Conservation (phyloP, 2,797 vertebrate species). For the Gorsachius magnificus region DNA sequence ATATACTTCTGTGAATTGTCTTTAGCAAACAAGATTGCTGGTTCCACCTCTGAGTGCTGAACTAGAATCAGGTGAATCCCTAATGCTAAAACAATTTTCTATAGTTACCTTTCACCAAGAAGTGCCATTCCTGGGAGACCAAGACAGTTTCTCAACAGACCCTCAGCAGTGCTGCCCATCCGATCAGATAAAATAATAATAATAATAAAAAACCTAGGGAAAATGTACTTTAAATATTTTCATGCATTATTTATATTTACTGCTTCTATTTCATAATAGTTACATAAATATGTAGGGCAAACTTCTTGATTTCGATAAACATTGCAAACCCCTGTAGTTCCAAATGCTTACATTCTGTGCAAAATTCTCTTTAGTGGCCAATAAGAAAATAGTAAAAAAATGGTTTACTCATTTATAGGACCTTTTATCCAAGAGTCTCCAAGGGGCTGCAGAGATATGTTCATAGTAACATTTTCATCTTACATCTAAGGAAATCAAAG, state of each 20-base stretch:
- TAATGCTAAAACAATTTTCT: not conserved
- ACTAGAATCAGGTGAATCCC: not conserved
- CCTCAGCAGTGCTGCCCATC: not conserved
- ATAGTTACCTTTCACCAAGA: not conserved
- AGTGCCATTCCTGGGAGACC: not conserved
- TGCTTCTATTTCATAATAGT: not conserved
- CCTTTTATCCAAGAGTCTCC: conserved; percentile 16
- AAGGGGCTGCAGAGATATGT: not conserved
- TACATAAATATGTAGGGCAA: conserved; percentile 16
- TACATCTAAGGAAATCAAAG: conserved; percentile 24
- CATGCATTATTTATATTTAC: not conserved
- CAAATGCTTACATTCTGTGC: not conserved
- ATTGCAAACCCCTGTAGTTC: not conserved
- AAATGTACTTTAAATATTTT: not conserved
- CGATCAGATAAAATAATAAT: not conserved
- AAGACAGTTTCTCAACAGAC: not conserved
- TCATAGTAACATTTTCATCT: not conserved
- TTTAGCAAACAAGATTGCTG: not conserved
- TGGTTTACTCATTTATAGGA: not conserved
- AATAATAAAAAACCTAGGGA: not conserved
- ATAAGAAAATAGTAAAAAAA: not conserved
- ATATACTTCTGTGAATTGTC: not conserved
- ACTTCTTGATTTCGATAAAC: not conserved
- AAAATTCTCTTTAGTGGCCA: conserved; percentile 20
- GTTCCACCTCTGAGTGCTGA: not conserved